These are phyloP conservation scores for Papilio dardanus DNA, from an alignment of 1,140 invertebrate species.

Conservation along the genomic window DNA sequence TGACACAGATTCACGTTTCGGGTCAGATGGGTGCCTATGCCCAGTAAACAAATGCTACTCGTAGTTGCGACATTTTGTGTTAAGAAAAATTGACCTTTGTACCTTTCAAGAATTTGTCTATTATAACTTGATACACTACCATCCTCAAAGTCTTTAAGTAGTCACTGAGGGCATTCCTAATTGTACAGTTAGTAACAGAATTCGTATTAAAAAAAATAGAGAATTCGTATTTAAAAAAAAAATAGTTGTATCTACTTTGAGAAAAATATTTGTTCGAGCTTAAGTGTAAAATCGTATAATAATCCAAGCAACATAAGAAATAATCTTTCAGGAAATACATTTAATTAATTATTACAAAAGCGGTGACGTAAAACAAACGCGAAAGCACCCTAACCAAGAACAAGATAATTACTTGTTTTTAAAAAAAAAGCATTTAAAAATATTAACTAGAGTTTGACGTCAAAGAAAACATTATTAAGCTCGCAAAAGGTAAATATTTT, in stretches of 20 bases:
- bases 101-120: slow-evolving; percentile 29
- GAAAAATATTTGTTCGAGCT: not conserved
- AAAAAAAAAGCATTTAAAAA: not conserved
- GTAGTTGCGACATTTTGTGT: slow-evolving; percentile 66
- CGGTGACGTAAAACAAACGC: not conserved
- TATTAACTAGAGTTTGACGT: not conserved
- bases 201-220: too few species aligned
- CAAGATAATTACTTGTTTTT: not conserved
- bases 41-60: slow-evolving; percentile 74
- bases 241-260: too few species aligned
- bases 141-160: too few species aligned
- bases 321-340: not conserved
- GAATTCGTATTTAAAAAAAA: too few species aligned
- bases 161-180: too few species aligned
- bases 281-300: not conserved
- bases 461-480: not conserved
- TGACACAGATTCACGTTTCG: slow-evolving; percentile 80
- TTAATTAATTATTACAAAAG: not conserved
- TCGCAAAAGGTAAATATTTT: not conserved
- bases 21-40: slow-evolving; percentile 71
- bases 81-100: slow-evolving; percentile 53
- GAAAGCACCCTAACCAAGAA: not conserved
- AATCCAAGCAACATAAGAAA: not conserved
- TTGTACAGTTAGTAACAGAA: too few species aligned
- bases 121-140: too few species aligned